Conservation (phyloP, 2,113 vertebrate genomes). For the Melanocharis versteri region DNA sequence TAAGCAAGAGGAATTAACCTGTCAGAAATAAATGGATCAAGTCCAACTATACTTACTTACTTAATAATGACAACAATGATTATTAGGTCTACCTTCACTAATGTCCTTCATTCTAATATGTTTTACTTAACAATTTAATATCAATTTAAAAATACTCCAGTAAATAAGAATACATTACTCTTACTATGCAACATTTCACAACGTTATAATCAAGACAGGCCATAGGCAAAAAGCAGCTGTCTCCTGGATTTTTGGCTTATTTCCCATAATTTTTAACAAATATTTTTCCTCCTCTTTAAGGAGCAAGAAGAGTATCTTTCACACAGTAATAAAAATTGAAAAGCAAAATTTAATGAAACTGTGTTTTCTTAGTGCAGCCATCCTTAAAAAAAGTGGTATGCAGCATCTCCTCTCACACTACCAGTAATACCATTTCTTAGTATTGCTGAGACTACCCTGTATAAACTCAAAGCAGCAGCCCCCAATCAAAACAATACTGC, state of each 20-base stretch:
- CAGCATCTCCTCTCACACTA: neutral
- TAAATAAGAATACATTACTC: neutral
- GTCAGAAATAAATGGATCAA: neutral
- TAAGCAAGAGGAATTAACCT: neutral
- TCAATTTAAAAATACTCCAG: neutral
- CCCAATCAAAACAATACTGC: neutral
- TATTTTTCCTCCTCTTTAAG: neutral
- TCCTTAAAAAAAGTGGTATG: neutral
- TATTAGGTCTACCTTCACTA: neutral
- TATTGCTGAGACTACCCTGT: neutral
- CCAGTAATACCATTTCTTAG: neutral
- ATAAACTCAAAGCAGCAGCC: neutral
- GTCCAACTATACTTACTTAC: neutral
- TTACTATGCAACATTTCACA: neutral
- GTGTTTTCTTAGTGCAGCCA: neutral
- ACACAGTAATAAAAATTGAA: neutral
- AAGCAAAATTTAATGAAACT: neutral
- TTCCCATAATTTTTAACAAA: neutral
- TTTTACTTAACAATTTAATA: neutral
- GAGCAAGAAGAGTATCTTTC: neutral
- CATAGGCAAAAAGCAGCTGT: neutral
- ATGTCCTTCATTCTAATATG: neutral
- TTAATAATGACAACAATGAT: neutral
- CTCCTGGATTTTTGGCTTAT: neutral
- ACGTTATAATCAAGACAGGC: neutral